Evolutionary conservation across 2,888 invertebrate species (phyloP).

Genomic region (Trichogramma dendrolimi): DNA sequence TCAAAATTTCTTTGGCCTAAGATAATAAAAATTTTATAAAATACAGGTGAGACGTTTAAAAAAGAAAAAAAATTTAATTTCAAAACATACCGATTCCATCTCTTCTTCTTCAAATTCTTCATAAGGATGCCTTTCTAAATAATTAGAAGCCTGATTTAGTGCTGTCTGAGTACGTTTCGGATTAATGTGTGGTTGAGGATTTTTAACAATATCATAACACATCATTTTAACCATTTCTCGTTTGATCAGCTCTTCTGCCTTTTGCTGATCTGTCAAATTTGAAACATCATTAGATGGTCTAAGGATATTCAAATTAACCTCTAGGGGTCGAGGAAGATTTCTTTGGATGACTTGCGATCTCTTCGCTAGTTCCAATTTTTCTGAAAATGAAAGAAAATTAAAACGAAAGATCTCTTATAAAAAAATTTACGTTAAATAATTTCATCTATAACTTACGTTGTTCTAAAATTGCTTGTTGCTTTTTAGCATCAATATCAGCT

Average conservation of each 20-base stretch:
- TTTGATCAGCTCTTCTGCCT: constrained; percentile 92
- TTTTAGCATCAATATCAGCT: constrained; percentile 74
- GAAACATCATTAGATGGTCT: constrained; percentile 72
- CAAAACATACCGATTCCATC: constrained; percentile 53
- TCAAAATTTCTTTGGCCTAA: constrained; percentile 63
- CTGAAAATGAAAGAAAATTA: constrained; percentile 42
- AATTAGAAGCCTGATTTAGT: constrained; percentile 68
- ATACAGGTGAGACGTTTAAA: not conserved
- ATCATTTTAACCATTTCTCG: constrained; percentile 95
- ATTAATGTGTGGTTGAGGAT: constrained; percentile 57
- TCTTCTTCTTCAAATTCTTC: constrained; percentile 68
- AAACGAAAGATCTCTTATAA: not conserved
- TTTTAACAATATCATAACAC: constrained; percentile 80
- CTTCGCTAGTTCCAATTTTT: constrained; percentile 65
- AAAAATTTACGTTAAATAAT: constrained; percentile 3
- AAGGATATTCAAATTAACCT: constrained; percentile 79
- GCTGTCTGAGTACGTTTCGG: constrained; percentile 57
- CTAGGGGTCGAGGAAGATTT: constrained; percentile 69
- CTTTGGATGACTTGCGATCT: constrained; percentile 86
- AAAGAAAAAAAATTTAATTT: constrained; percentile 6
- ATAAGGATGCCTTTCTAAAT: constrained; percentile 84
- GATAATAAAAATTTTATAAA: constrained; percentile 16
- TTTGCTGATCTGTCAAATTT: constrained; percentile 81
- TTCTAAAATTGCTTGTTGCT: constrained; percentile 66
- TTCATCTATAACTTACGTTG: constrained; percentile 53